Percentiles rank a stretch among this genome's conserved stretches.
phyloP scores from a whole-genome alignment of 2,797 vertebrate genomes.

The Rachycentron canadum region DNA sequence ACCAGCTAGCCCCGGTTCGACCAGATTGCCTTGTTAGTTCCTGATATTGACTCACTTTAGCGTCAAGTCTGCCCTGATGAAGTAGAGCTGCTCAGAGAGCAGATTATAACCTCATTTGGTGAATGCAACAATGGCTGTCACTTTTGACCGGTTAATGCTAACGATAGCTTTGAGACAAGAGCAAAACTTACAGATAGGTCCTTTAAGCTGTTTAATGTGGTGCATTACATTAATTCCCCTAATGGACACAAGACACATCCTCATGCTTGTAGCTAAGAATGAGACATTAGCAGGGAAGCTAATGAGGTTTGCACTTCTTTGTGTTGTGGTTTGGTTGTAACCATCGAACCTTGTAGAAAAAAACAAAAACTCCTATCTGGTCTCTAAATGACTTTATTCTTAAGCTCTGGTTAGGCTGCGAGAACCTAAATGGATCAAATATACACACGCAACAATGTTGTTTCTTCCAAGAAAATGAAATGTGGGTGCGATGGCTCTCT shows the following conservation, averaged over 20 bases:
- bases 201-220: neutral
- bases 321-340: neutral
- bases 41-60: too few species aligned
- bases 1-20: neutral
- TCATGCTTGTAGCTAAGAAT: neutral
- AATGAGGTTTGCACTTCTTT: neutral
- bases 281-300: neutral
- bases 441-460: constrained; percentile 11
- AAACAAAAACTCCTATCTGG: neutral
- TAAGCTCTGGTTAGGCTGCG: neutral
- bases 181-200: too few species aligned
- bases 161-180: neutral
- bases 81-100: too few species aligned
- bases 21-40: too few species aligned
- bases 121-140: too few species aligned
- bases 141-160: neutral
- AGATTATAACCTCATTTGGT: too few species aligned
- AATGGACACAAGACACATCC: neutral
- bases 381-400: constrained; percentile 8
- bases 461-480: constrained; percentile 43
- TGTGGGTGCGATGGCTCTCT: constrained; percentile 47
- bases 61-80: too few species aligned
- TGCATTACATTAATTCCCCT: neutral
- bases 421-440: constrained; percentile 18
- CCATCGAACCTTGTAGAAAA: neutral